These are phyloP conservation scores for Nemoura dubitans DNA, from an alignment of 2,888 invertebrate species.

Conservation along the genomic window DNA sequence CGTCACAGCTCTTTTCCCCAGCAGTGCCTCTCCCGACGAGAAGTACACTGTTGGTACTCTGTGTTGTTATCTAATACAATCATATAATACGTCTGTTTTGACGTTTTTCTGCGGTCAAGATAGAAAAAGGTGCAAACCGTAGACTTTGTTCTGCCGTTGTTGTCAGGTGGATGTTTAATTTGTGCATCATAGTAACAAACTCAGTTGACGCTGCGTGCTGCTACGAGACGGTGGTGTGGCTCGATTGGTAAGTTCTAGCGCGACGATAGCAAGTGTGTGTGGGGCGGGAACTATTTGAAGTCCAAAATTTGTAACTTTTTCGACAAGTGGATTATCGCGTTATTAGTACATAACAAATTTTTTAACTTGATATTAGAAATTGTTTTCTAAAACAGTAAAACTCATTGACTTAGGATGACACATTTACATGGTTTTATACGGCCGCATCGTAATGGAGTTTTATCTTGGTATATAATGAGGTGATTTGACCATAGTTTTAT, in stretches of 20 bases:
- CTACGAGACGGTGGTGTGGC: background rate
- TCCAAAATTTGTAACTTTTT: background rate
- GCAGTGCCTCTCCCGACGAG: background rate
- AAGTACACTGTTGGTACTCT: background rate
- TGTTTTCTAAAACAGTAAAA: too few relatives aligned
- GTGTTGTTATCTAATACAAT: background rate
- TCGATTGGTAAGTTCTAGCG: background rate
- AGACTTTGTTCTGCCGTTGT: background rate
- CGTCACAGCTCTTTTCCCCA: background rate
- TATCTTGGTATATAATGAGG: too few relatives aligned
- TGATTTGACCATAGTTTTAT: too few relatives aligned
- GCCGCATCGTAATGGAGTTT: too few relatives aligned
- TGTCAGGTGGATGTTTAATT: background rate
- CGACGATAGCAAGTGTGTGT: background rate
- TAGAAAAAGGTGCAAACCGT: background rate
- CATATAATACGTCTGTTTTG: background rate
- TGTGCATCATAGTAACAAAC: background rate
- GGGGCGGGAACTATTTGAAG: background rate
- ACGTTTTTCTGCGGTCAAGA: background rate
- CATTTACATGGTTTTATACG: too few relatives aligned
- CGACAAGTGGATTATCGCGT: too few relatives aligned
- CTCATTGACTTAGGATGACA: too few relatives aligned
- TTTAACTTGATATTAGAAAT: too few relatives aligned
- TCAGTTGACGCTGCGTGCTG: background rate
- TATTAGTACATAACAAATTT: too few relatives aligned